Percentiles rank a stretch among this genome's conserved stretches.
These are phyloP conservation scores for Psittacula echo DNA, from an alignment of 2,797 vertebrate species.

Conservation along the genomic window DNA sequence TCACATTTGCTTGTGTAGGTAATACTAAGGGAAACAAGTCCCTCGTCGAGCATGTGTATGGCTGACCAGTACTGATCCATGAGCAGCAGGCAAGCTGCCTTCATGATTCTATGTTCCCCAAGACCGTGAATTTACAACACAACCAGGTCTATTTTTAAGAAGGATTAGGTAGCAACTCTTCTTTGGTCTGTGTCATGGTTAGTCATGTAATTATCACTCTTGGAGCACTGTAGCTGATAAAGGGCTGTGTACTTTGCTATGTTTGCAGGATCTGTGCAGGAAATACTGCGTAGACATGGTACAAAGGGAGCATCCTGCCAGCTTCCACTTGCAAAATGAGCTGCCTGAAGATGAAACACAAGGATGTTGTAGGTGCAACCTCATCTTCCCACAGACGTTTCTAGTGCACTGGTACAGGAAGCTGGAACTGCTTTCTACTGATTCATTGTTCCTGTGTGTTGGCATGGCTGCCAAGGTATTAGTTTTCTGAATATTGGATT, in stretches of 20 bases:
- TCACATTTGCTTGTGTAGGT: background rate
- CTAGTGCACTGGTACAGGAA: background rate
- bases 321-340: background rate
- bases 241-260: background rate
- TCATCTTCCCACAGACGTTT: background rate
- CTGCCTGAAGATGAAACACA: background rate
- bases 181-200: background rate
- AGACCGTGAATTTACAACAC: background rate
- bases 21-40: background rate
- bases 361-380: background rate
- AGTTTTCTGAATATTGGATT: background rate
- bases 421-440: background rate
- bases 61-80: background rate
- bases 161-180: background rate
- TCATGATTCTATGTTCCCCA: background rate
- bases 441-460: background rate
- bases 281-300: background rate
- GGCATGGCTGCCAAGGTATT: background rate
- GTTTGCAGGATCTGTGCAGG: background rate
- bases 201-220: background rate
- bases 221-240: background rate
- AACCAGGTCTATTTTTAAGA: background rate
- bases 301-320: background rate
- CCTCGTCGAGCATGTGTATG: fast-evolving
- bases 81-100: background rate